Conservation (phyloP, 2,113 vertebrate species). For the Oreochromis spilurus region DNA sequence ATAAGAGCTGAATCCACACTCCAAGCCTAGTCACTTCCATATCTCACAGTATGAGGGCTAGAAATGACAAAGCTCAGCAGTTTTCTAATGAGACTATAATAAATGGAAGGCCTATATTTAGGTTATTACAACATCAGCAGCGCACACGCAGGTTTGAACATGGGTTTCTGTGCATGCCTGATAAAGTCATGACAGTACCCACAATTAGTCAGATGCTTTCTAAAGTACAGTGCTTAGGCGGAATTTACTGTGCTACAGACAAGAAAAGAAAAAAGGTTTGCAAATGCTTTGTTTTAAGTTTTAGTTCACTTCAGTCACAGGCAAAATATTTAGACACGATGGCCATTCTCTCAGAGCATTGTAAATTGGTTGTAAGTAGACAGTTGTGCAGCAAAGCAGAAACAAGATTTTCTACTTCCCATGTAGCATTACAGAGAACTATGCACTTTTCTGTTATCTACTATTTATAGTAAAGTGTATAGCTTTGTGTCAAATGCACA, state of each 20-base stretch:
- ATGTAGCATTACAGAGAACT: not conserved
- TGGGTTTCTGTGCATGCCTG: constrained; percentile 7
- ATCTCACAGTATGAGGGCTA: constrained; percentile 51
- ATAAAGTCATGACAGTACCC: constrained; percentile 4
- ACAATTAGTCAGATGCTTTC: not conserved
- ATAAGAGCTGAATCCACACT: constrained; percentile 67
- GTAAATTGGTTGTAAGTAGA: not conserved
- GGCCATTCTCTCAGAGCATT: not conserved
- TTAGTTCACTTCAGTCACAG: not conserved
- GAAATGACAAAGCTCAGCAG: constrained; percentile 61
- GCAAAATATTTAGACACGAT: not conserved
- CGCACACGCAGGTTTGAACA: not conserved
- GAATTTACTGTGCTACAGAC: not conserved
- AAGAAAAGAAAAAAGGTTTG: not conserved
- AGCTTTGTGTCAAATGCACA: not conserved
- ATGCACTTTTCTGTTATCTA: not conserved
- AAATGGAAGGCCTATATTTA: constrained; percentile 50
- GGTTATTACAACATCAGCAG: constrained; percentile 26
- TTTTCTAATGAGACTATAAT: constrained; percentile 59
- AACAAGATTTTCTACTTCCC: not conserved
- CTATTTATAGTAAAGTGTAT: not conserved
- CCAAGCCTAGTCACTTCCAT: constrained; percentile 46
- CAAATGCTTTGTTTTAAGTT: not conserved
- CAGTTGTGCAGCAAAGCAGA: not conserved
- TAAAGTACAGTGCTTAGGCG: not conserved